A percentile compares a stretch with the other conserved stretches of the same genome.
These are phyloP conservation scores for Pao palembangensis DNA, from an alignment of 2,113 vertebrate genomes.

Conservation along the genomic window DNA sequence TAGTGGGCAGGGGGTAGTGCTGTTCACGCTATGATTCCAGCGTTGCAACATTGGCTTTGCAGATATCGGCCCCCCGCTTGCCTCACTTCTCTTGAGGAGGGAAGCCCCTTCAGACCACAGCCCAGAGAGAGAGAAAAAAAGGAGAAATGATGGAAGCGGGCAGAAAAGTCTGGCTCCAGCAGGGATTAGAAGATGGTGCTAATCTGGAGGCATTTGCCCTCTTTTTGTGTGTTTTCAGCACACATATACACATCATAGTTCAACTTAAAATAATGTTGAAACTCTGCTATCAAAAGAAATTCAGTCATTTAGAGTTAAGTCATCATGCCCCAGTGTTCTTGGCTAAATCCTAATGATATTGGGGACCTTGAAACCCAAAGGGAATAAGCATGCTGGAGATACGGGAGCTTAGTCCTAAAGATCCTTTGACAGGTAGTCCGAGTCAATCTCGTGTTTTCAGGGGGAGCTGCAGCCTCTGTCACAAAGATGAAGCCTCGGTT, in stretches of 20 bases:
- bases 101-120: constrained; percentile 74
- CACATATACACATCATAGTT: constrained; percentile 15
- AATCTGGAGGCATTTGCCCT: constrained; percentile 79
- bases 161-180: constrained; percentile 61
- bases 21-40: constrained; percentile 51
- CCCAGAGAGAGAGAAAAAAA: constrained; percentile 62
- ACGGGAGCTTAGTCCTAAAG: constrained; percentile 79
- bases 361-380: constrained; percentile 76
- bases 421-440: constrained; percentile 76
- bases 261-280: background rate
- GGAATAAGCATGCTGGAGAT: constrained; percentile 67
- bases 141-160: too few relatives aligned
- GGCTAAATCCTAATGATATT: constrained; percentile 6
- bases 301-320: too few relatives aligned
- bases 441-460: constrained; percentile 83
- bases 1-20: constrained; percentile 63
- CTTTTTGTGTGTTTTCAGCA: constrained; percentile 36
- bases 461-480: constrained; percentile 71
- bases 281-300: constrained; percentile 4
- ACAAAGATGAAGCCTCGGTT: constrained; percentile 82
- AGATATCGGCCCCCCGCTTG: constrained; percentile 61
- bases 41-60: constrained; percentile 67
- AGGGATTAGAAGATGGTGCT: constrained; percentile 77
- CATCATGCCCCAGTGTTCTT: too few relatives aligned
- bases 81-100: constrained; percentile 56